Evolutionary conservation across 2,113 vertebrate genomes (phyloP), one percentile per base, ranked within the genome.

Genomic region (Chroicocephalus ridibundus): DNA sequence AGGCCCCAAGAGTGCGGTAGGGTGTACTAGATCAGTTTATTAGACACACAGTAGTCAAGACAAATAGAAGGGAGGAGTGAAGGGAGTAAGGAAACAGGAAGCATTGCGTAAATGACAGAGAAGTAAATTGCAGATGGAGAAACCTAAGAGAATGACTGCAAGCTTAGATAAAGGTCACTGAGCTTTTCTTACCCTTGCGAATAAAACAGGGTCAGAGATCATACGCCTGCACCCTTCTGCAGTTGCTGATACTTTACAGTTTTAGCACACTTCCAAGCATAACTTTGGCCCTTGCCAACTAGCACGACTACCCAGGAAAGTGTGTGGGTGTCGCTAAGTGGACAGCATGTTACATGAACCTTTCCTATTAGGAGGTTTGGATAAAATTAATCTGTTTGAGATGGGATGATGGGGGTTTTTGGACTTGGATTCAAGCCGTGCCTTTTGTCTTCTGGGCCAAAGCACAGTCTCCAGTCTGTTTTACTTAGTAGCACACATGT

Each of bases 121-220:
- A 81, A 94, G 32, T 74, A 62, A 77, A 82, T 2, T 85, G 75
- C 27, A 86, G 90, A 89, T 62, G 88, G 60, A 86, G 88, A 88
- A 90, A 84, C 52, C 20, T 89, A 64, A 64, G 74, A 91, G 46
- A 82, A 61, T n/a, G 77, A 71, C 91, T 91, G 96, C 61, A 76
- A 82, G 49, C 61, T 85, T 76, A 94, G 91, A 97, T 91, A 94
- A 96, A 94, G 87, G 81, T 95, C 91, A 93, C 2, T 1, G 74
- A 93, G 68, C 49, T 95, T 90, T 88, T 64, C 60, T 80, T 90
- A 72, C 11, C 15, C 26, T 36, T 80, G 54, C 49, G 93, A 97
- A 36, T 57, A 76, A 72, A 82, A 72, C 44, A 77, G 54, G 86
- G 82, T 88, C 86, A 94, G 71, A 52, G 54, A 79, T 84, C 44